Base-by-base conservation (phyloP, 2,797 vertebrate genomes). In the Sebastes kiyomatsui region DNA sequence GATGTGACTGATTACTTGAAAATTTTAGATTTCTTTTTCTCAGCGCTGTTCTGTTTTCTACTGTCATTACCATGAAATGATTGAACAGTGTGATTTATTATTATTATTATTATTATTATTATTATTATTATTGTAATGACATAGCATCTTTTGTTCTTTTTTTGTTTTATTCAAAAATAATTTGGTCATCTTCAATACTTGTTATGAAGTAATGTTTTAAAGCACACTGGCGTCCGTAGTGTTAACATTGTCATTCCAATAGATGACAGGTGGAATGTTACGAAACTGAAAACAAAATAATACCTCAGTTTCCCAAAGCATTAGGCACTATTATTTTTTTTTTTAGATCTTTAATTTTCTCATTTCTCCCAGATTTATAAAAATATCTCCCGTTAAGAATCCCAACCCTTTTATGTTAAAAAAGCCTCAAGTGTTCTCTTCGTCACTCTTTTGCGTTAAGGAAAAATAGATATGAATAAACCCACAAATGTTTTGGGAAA, bases 1-100 rank as follows among this genome's bases (percentile, higher is more conserved):
- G 93, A 96, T 95, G 88, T 93, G 84, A 93, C 92, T 92, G 93
- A 95, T 95, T 95, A 96, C 96, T 96, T 96, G 95, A 96, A 96
- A 87, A 79, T 87, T 87, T 89, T 90, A 82, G 68, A 87, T 92
- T 80, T 83, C 28, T 84, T 91, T 92, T 88, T 89, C 77, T 93
- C 88, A 75, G 94, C 85, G 92, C 95, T 95, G 95, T 96, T 93
- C 83, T 79, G 85, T 93, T 92, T 90, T 81, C 69, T 81, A 91
- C 92, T 88, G 83, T 88, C 88, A 88, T 90, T 87, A 91, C 86
- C 79, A 75, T 87, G 67, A 90, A 88, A 82, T 90, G 58, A 88
- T 93, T 92, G 87, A 93, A 87, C 89, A 78, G 90, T 87, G 60
- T 92, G 80, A 91, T 85, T 69, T 79, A 25, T 75, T 25, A 56